Conservation (phyloP, 30 jellyfish, hydroid and myxozoan species). For the Aurelia sp. region DNA sequence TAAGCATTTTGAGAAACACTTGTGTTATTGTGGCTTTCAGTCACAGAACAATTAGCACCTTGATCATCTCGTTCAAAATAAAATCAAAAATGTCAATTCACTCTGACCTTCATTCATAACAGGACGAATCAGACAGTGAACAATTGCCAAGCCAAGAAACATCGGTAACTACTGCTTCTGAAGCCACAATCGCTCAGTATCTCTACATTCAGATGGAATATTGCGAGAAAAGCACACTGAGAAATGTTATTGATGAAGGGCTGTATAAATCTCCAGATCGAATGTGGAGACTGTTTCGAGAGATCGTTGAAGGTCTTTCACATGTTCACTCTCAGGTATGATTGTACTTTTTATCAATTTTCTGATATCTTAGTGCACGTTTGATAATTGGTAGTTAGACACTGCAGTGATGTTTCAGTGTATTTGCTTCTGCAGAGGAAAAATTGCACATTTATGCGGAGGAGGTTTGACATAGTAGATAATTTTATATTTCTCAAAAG, state of each 20-base stretch:
- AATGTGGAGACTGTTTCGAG: slow-evolving; percentile 91
- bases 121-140: slow-evolving; percentile 75
- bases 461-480: too few species aligned
- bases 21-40: too few species aligned
- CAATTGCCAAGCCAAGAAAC: slow-evolving; percentile 37
- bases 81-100: background rate
- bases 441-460: too few species aligned
- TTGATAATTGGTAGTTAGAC: too few species aligned
- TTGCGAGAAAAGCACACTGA: slow-evolving; percentile 93
- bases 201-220: slow-evolving; percentile 98
- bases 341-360: background rate
- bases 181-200: slow-evolving; percentile 51
- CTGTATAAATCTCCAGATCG: slow-evolving; percentile 64
- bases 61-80: too few species aligned
- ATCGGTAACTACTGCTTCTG: slow-evolving; percentile 22
- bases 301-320: slow-evolving; percentile 88
- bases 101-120: background rate
- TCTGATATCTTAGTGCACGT: too few species aligned
- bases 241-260: slow-evolving; percentile 95
- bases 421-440: too few species aligned
- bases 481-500: too few species aligned
- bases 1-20: too few species aligned
- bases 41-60: too few species aligned
- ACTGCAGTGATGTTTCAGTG: too few species aligned
- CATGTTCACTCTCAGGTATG: slow-evolving; percentile 95